Conservation (phyloP, 1,140 invertebrate species). For the Dreissena rostriformis region DNA sequence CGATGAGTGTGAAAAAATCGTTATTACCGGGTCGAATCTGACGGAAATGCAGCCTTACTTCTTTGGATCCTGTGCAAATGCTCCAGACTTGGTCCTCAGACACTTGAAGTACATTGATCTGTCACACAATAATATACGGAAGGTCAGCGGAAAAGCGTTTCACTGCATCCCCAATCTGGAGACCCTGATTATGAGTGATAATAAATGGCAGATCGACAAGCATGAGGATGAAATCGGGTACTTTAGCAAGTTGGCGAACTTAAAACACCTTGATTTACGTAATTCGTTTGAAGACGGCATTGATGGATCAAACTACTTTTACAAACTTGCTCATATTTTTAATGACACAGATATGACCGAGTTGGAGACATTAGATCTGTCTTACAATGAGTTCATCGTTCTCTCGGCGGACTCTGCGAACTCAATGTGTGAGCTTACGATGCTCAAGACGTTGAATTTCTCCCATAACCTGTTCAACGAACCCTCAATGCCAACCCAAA, state of each 20-base stretch:
- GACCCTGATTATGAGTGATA: constrained; percentile 51
- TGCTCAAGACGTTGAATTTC: constrained; percentile 42
- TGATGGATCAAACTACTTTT: too few species aligned
- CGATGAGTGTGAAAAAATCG: constrained; percentile 33
- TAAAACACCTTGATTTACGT: constrained; percentile 41
- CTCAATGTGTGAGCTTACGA: constrained; percentile 37
- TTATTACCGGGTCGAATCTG: constrained; percentile 41
- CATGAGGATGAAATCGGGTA: constrained; percentile 30
- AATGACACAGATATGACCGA: too few species aligned
- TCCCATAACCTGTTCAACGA: constrained; percentile 45
- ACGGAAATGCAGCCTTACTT: constrained; percentile 31
- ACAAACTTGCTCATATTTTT: too few species aligned
- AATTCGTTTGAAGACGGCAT: too few species aligned
- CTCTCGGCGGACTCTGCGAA: constrained; percentile 35
- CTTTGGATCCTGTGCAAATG: constrained; percentile 32
- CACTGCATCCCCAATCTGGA: constrained; percentile 44
- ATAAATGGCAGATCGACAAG: constrained; percentile 45
- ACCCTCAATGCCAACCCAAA: constrained; percentile 21
- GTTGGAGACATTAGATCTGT: too few species aligned
- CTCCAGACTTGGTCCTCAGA: background rate
- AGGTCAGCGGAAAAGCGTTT: constrained; percentile 57
- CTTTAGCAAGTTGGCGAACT: constrained; percentile 13
- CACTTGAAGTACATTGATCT: constrained; percentile 46
- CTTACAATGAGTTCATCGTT: constrained; percentile 50
- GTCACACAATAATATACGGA: constrained; percentile 51